Base-by-base conservation (phyloP, 1,140 invertebrate genomes). In the Heliothis virescens region DNA sequence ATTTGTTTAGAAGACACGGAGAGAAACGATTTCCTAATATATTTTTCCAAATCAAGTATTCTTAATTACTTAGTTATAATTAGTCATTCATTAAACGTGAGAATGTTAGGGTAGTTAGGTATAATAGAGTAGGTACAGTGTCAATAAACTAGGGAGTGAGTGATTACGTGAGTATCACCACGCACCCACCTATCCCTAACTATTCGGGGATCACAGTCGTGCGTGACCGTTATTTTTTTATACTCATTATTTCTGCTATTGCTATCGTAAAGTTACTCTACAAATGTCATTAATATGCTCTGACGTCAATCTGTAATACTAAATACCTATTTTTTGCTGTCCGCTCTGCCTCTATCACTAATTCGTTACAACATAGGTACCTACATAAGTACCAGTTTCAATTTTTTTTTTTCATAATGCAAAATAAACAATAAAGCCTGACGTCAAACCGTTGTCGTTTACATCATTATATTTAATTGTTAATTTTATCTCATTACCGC, bases 221-320 rank as follows among this genome's bases (percentile, higher is more conserved):
- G 18, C 34, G 16, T 48, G 41, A 65, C 62, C 15, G 62, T 65
- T 65, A 65, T 65, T 48, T 65, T 48, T 47, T 48, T 48, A 65
- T 41, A 47, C n/a, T 18, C 41, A 10, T 55, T 41, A 34, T 13
- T 47, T 47, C n/a, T 48, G 34, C n/a, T 18, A 47, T 65, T 48
- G 12, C 62, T 65, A 65, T 65, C 62, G 62, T 18, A 65, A 59
- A 26, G 57, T 59, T 59, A 26, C 57, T 26, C 57, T 21, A 59
- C 57, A 26, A 47, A 47, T 65, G 62, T 48, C 62, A 65, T 65
- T 65, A 65, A 65, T 65, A 65, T 65, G 41, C 62, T 65, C 29
- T 65, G 62, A 65, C 62, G 62, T 65, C 62, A 65, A 65, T 18
- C 16, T 65, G 41, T 48, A 18, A 65, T 47, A 48, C 41, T 48